phyloP scores from a whole-genome alignment of 2,113 vertebrate species.

The Ovibos moschatus region DNA sequence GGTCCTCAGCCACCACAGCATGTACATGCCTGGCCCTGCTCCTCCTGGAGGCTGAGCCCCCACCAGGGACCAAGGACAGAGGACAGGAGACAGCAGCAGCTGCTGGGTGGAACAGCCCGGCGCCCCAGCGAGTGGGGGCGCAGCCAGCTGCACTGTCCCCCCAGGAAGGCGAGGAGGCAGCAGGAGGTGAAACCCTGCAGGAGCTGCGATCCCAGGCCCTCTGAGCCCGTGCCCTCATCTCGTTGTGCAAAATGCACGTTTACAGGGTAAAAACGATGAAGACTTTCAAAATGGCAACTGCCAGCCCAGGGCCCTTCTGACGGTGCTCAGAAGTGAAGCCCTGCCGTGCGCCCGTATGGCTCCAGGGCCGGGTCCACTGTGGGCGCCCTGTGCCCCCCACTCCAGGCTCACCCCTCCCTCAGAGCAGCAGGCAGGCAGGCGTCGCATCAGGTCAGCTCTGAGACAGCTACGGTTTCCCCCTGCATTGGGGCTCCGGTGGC shows the following conservation, averaged over 20 bases:
- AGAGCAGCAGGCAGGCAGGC: neutral
- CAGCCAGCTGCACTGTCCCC: neutral
- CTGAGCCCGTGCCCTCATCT: rapidly evolving
- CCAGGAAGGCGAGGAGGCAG: neutral
- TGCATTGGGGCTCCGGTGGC: neutral
- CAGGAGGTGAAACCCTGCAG: neutral
- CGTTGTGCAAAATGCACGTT: neutral
- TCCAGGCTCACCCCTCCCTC: neutral
- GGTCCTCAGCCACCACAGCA: neutral
- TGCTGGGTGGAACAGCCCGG: neutral
- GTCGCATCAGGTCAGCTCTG: neutral
- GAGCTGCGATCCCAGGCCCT: neutral
- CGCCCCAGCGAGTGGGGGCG: neutral
- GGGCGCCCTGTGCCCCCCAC: neutral
- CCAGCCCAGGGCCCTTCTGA: neutral
- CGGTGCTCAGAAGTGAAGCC: neutral
- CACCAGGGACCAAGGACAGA: neutral
- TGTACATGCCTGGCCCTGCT: neutral
- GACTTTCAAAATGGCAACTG: neutral
- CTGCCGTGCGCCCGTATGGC: rapidly evolving
- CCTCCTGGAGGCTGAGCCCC: neutral
- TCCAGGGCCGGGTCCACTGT: neutral
- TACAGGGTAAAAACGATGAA: neutral
- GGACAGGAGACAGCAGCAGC: neutral
- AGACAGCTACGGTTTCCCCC: neutral